Evolutionary conservation across 2,113 vertebrate genomes (phyloP), one percentile per base, ranked within the genome.

Genomic region (Peucedramus taeniatus): DNA sequence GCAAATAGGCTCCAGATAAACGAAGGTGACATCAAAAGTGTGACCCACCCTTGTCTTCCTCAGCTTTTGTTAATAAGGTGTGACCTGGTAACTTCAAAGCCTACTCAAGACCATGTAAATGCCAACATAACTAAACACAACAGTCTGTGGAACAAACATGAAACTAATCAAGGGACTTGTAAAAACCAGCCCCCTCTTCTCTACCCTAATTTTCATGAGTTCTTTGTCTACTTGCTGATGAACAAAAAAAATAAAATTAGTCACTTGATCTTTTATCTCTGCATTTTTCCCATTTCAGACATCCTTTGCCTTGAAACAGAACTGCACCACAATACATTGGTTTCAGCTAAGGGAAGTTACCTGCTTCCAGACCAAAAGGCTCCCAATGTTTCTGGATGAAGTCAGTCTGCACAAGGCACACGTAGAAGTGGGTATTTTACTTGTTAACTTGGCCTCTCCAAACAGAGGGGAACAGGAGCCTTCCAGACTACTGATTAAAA

Each of bases 61-160:
- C 50, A 22, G 81, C 72, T 89, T 87, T 75, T 88, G 77, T 82
- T 95, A 96, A 87, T 69, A 83, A 93, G 28, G 89, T 91, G 91
- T 82, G 90, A 96, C 84, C 81, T 83, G 85, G 42, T 71, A 87
- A 83, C 76, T 96, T 95, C 83, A 91, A 96, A 96, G 95, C 69
- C 51, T 49, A 60, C 60, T 64, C 59, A 64, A 91, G 81, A 57
- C 53, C 28, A 35, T 33, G 82, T 89, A 95, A 89, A 95, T 64
- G 59, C 83, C 74, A 89, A 88, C 35, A n/a, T 12, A 74, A 54
- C 82, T 57, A 81, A 90, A 80, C 27, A 77, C 57, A 79, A 70
- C 47, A 59, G 42, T 19, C 70, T 57, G 71, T 17, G 53, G 54
- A 81, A 86, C 57, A 89, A 93, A 94, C 80, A 75, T 17, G 7